Evolutionary conservation across 2,113 vertebrate species (phyloP).

Genomic region (Anguilla japonica): DNA sequence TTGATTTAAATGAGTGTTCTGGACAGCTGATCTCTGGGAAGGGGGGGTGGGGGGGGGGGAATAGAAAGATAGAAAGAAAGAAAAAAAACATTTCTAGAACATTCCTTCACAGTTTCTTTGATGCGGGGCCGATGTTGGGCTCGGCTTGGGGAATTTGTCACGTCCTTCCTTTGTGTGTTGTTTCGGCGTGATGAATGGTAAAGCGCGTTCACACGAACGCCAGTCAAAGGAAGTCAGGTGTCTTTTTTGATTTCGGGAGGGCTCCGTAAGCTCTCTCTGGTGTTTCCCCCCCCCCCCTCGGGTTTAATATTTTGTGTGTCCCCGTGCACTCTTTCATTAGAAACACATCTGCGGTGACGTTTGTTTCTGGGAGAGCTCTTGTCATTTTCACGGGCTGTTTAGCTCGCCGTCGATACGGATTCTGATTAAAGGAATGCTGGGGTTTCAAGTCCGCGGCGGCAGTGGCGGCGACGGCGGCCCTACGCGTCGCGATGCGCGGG

Average conservation of each 20-base stretch:
- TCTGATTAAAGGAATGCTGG: neutral
- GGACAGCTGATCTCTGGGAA: slow-evolving; percentile 67
- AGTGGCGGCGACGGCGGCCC: too few relatives aligned
- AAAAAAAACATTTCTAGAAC: slow-evolving; percentile 51
- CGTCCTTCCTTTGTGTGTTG: slow-evolving; percentile 42
- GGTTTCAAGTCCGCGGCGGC: too few relatives aligned
- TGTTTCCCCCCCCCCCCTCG: neutral
- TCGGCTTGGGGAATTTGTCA: slow-evolving; percentile 53
- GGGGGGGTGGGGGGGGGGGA: slow-evolving; percentile 17
- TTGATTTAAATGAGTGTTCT: slow-evolving; percentile 72
- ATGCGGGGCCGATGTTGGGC: slow-evolving; percentile 56
- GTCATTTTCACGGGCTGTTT: neutral
- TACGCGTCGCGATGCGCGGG: slow-evolving; percentile 16
- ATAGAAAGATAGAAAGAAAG: slow-evolving; percentile 37
- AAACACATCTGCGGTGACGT: neutral
- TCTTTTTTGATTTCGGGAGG: neutral
- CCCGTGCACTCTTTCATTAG: neutral
- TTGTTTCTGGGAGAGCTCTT: neutral
- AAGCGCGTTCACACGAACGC: neutral
- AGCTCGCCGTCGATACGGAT: neutral
- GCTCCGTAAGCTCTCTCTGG: neutral
- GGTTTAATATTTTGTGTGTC: neutral
- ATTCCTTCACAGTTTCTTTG: slow-evolving; percentile 67
- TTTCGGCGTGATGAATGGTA: neutral
- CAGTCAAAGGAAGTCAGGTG: neutral